phyloP scores from a whole-genome alignment of 2,888 invertebrate genomes.

The Gibbula magus region DNA sequence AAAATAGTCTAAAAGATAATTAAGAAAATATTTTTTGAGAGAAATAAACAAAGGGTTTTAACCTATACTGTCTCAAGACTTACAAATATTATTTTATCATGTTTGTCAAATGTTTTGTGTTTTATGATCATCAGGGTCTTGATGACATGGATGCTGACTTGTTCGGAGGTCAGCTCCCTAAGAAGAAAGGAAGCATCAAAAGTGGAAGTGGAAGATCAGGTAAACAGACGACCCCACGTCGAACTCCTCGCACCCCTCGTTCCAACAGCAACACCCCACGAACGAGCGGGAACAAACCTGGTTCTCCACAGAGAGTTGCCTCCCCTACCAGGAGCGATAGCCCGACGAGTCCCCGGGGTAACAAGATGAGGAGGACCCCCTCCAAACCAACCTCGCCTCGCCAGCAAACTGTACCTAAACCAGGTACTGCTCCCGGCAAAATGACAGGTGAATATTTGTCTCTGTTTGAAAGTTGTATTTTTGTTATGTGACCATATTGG shows the following conservation, averaged over 20 bases:
- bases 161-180: conserved; percentile 57
- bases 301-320: conserved; percentile 53
- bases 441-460: conserved; percentile 52
- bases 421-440: conserved; percentile 66
- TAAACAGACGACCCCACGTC: conserved; percentile 57
- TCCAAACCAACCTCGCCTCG: conserved; percentile 49
- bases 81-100: not conserved
- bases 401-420: conserved; percentile 50
- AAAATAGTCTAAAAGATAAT: no score
- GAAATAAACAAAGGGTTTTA: not conserved
- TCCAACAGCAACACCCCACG: conserved; percentile 53
- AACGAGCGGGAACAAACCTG: conserved; percentile 40
- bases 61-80: not conserved
- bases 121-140: conserved; percentile 53
- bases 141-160: conserved; percentile 72
- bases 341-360: conserved; percentile 53
- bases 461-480: not conserved
- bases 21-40: no score
- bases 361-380: conserved; percentile 44
- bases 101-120: no score
- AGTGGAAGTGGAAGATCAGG: conserved; percentile 44
- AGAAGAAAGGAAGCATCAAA: conserved; percentile 54
- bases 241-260: conserved; percentile 50
- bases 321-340: conserved; percentile 49
- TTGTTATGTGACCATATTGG: not conserved